These are phyloP conservation scores for Scopus umbretta DNA, from an alignment of 2,113 vertebrate genomes.

Conservation along the genomic window DNA sequence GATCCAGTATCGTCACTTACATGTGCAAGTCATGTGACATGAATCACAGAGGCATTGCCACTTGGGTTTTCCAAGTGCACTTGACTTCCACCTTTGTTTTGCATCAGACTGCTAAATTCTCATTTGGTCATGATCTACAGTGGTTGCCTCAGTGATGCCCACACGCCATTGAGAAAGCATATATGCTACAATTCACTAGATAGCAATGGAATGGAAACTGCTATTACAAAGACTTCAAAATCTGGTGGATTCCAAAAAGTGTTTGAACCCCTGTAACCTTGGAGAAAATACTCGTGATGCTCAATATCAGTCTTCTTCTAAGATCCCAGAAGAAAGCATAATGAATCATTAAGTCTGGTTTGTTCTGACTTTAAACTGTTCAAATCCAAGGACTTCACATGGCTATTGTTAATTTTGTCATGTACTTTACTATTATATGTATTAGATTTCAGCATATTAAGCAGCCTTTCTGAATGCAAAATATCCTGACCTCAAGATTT, in stretches of 20 bases:
- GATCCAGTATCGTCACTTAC: neutral
- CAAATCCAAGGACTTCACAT: neutral
- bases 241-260: neutral
- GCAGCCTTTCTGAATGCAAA: neutral
- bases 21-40: neutral
- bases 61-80: neutral
- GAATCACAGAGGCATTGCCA: neutral
- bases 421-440: neutral
- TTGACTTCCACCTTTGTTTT: neutral
- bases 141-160: neutral
- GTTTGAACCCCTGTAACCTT: neutral
- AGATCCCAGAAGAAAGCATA: neutral
- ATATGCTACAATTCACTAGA: neutral
- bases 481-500: neutral
- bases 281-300: neutral
- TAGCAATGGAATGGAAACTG: neutral
- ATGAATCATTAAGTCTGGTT: neutral
- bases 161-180: neutral
- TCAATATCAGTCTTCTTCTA: neutral
- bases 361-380: neutral
- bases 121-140: neutral
- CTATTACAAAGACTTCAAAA: neutral
- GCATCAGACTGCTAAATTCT: neutral
- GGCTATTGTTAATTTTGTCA: neutral
- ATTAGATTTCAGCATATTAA: neutral